Conservation (phyloP, 2,113 vertebrate genomes). For the Pitta sordida region DNA sequence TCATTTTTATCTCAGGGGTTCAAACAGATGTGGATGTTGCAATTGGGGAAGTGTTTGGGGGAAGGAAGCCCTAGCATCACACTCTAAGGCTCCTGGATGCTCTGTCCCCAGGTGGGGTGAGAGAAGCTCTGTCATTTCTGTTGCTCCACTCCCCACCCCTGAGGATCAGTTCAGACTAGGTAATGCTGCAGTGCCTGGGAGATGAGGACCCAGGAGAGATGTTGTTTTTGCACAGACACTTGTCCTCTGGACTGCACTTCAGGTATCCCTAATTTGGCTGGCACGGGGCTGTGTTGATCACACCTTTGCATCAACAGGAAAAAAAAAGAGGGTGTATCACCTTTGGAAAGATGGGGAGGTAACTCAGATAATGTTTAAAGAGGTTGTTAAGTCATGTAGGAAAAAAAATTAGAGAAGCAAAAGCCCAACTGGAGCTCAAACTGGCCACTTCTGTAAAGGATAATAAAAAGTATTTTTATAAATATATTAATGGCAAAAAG, state of each 20-base stretch:
- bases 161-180: background rate
- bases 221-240: background rate
- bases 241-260: background rate
- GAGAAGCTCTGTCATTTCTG: background rate
- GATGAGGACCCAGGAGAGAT: background rate
- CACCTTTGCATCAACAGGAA: background rate
- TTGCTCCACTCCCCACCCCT: background rate
- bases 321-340: no score
- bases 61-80: background rate
- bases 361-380: no score
- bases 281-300: background rate
- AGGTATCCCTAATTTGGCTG: background rate
- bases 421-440: no score
- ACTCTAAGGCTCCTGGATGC: background rate
- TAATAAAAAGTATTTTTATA: no score
- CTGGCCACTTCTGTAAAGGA: no score
- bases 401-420: no score
- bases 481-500: no score
- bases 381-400: no score
- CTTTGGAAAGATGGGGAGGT: no score
- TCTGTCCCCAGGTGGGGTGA: rapidly evolving
- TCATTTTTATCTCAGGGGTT: background rate
- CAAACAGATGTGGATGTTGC: background rate
- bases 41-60: rapidly evolving
- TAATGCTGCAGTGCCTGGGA: background rate